Conservation (phyloP, 2,888 invertebrate genomes). For the Salticus scenicus region DNA sequence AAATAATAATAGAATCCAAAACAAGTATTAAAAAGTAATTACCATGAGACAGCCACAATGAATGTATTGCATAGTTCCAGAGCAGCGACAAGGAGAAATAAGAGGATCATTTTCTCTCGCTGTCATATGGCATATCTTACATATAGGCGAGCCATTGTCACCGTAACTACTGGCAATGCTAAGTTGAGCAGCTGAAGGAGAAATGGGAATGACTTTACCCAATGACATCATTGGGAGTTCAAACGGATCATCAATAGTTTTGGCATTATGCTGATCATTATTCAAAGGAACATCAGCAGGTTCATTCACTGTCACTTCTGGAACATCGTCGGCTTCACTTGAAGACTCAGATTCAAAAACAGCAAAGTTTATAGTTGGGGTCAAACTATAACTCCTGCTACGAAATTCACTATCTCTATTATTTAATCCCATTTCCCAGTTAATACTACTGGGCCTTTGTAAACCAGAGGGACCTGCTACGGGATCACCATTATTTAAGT, state of each 20-base stretch:
- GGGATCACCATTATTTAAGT: slow-evolving; percentile 47
- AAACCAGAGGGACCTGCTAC: slow-evolving; percentile 63
- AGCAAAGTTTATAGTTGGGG: slow-evolving; percentile 67
- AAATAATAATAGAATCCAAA: too few relatives aligned
- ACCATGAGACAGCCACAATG: slow-evolving; percentile 78
- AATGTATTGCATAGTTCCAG: slow-evolving; percentile 78
- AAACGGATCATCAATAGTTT: slow-evolving; percentile 57
- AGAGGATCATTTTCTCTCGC: slow-evolving; percentile 75
- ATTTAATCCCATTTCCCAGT: slow-evolving; percentile 54
- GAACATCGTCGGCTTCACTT: slow-evolving; percentile 60
- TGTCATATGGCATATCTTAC: slow-evolving; percentile 78
- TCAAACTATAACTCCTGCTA: slow-evolving; percentile 64
- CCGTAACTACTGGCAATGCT: slow-evolving; percentile 68
- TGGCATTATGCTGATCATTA: slow-evolving; percentile 26
- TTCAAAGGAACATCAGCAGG: slow-evolving; percentile 14
- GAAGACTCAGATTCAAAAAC: slow-evolving; percentile 69
- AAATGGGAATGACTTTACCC: slow-evolving; percentile 58
- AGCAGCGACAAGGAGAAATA: slow-evolving; percentile 79
- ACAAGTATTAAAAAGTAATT: slow-evolving; percentile 35
- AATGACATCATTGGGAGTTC: slow-evolving; percentile 42
- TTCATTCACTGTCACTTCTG: slow-evolving; percentile 42
- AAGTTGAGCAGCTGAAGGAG: slow-evolving; percentile 68
- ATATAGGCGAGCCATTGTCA: slow-evolving; percentile 75
- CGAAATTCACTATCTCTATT: slow-evolving; percentile 60
- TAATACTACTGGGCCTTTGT: slow-evolving; percentile 54